Conservation (phyloP, 2,113 vertebrate genomes). For the Corythaixoides concolor region DNA sequence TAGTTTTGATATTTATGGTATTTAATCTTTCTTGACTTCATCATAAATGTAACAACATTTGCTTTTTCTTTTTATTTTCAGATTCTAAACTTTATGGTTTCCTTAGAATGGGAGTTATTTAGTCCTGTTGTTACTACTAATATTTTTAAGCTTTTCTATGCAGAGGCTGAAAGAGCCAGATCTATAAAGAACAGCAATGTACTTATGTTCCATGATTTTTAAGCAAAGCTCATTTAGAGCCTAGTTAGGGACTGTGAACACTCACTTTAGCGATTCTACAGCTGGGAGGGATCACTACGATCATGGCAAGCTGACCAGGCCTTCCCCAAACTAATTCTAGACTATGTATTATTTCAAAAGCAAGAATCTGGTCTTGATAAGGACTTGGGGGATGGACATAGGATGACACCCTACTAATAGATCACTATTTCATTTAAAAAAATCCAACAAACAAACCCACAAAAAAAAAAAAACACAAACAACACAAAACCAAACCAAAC, state of each 20-base stretch:
- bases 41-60: neutral
- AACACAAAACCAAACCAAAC: neutral
- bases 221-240: neutral
- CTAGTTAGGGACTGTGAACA: neutral
- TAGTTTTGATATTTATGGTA: neutral
- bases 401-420: neutral
- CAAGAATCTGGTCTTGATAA: neutral
- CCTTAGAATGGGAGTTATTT: neutral
- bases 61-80: neutral
- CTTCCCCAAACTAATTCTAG: neutral
- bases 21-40: neutral
- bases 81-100: neutral
- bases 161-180: neutral
- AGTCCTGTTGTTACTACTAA: neutral
- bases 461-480: neutral
- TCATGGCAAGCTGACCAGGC: neutral
- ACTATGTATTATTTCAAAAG: neutral
- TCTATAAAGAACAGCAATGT: neutral
- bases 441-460: neutral
- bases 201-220: neutral
- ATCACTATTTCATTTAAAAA: neutral
- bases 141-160: neutral
- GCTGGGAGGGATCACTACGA: neutral
- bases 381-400: neutral
- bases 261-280: neutral